These are phyloP conservation scores for Australoheros scitulus DNA, from an alignment of 2,113 vertebrate genomes.

Conservation along the genomic window DNA sequence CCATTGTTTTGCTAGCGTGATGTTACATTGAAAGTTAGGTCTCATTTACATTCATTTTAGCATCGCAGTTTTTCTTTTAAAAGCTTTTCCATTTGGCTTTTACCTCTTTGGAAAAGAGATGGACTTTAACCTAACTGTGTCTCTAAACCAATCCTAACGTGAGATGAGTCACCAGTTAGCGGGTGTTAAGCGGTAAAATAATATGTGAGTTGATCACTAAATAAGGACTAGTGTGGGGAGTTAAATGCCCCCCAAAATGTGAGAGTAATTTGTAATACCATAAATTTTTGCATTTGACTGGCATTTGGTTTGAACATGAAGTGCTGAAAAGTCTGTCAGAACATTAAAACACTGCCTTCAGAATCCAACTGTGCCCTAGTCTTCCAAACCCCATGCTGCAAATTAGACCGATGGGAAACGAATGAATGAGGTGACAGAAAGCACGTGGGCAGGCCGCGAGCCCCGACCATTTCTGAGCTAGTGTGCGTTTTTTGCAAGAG, in stretches of 20 bases:
- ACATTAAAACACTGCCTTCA: slow-evolving; percentile 26
- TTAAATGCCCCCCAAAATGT: background rate
- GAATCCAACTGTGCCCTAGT: slow-evolving; percentile 9
- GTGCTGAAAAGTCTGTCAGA: slow-evolving; percentile 25
- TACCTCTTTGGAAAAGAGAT: background rate
- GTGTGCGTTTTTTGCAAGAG: slow-evolving; percentile 1
- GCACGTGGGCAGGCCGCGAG: slow-evolving; percentile 16
- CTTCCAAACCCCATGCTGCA: slow-evolving; percentile 26
- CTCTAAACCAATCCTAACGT: background rate
- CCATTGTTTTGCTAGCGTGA: background rate
- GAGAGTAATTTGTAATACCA: background rate
- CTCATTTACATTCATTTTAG: background rate
- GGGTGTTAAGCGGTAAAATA: background rate
- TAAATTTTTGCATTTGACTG: background rate
- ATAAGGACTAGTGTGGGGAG: background rate
- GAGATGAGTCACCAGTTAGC: background rate
- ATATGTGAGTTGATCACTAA: background rate
- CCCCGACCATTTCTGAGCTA: background rate
- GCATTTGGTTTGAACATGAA: background rate
- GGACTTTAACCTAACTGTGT: background rate
- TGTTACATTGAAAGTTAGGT: background rate
- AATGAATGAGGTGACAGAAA: slow-evolving; percentile 51
- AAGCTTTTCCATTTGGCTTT: background rate
- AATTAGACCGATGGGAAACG: slow-evolving; percentile 35
- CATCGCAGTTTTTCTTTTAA: background rate